Base-by-base conservation (phyloP, 1,140 invertebrate genomes). In the Subanguina moxae region DNA sequence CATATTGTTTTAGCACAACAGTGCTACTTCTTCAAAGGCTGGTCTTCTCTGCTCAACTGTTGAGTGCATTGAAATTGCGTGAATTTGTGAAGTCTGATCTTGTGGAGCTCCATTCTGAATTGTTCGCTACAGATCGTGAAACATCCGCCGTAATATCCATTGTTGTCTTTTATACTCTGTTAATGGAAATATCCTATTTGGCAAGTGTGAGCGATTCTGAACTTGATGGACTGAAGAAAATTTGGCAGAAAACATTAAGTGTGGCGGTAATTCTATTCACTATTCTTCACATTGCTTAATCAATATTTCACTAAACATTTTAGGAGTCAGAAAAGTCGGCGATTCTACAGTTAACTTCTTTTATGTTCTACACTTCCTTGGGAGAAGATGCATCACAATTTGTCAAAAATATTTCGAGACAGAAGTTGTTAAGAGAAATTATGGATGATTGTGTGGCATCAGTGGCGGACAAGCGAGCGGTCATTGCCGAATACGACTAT, bases 321-420 rank as follows among this genome's bases (percentile, higher is more conserved):
- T 52, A 52, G 48, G 48, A 52, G 8, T 52, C 48, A 21, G 48
- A 52, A 52, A 52, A 52, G 17, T 52, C 48, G 48, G 48, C 48
- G 8, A 25, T 52, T 15, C 48, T 52, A 21, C 48, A 52, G 23
- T 52, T 52, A 8, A 25, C 3, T 15, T 52, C 48, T 25, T 52
- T 52, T 52, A 52, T 52, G 48, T 52, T 52, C 48, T 52, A 52
- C 48, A 21, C 48, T 19, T 21, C n/a, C n/a, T 52, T 52, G 48
- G 48, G 23, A 21, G 23, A 52, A 19, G 48, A 52, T 52, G 48
- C 23, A 21, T 52, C 48, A 15, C 1, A 5, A 7, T 52, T 52
- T 15, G 48, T 52, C 48, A 52, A 52, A 52, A 52, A 52, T 15
- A 52, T 52, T 21, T 52, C 48, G 48, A 19, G 48, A 15, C 48